Percentiles rank a stretch among this genome's conserved stretches.
phyloP scores from a whole-genome alignment of 2,113 vertebrate species.

The Pedionomus torquatus region DNA sequence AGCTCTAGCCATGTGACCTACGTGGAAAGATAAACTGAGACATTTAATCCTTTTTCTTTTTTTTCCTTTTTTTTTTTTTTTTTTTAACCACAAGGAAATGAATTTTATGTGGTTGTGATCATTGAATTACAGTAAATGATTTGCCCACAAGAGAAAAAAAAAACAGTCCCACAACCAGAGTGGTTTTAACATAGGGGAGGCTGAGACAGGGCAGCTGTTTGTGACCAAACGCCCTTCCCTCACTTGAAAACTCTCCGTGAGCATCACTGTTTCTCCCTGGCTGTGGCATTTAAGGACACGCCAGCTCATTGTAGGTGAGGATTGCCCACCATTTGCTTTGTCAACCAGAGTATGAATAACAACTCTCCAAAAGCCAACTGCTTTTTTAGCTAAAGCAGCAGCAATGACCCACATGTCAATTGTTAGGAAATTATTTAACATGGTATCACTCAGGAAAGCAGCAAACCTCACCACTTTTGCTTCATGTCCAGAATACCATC shows the following conservation, averaged over 20 bases:
- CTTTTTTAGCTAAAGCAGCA: background rate
- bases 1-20: slow-evolving; percentile 45
- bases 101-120: slow-evolving; percentile 16
- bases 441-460: background rate
- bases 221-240: background rate
- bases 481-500: background rate
- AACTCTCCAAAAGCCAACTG: background rate
- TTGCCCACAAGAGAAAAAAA: background rate
- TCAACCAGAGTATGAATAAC: background rate
- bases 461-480: background rate
- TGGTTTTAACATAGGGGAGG: background rate
- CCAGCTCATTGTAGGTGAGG: background rate
- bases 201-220: background rate
- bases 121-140: slow-evolving; percentile 25
- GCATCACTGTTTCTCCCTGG: background rate
- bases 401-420: background rate
- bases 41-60: slow-evolving; percentile 57
- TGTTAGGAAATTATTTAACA: background rate
- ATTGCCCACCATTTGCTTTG: background rate
- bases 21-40: slow-evolving; percentile 63
- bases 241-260: background rate
- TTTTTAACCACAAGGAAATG: slow-evolving; percentile 27
- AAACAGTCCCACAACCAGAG: background rate
- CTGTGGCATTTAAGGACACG: background rate
- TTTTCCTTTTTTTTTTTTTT: background rate